These are phyloP conservation scores for Apostichopus californicus DNA, from an alignment of 35 echinoderm and acorn worm species.

Conservation along the genomic window DNA sequence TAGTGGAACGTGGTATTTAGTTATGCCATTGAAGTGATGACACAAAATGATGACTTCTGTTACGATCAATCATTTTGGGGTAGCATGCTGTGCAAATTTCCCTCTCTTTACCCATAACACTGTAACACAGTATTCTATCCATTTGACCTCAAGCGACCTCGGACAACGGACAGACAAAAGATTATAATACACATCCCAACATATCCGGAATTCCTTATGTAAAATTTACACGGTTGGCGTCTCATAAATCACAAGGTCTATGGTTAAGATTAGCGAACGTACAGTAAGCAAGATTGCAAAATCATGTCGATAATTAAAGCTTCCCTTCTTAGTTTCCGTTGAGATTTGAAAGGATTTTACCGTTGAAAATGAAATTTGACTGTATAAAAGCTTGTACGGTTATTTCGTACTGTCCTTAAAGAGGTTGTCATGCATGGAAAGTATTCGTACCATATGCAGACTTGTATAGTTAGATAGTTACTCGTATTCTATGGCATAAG, in stretches of 20 bases:
- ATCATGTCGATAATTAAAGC: slow-evolving; percentile 15
- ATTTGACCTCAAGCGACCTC: background rate
- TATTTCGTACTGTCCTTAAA: no score
- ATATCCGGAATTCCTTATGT: slow-evolving; percentile 5
- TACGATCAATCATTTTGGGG: no score
- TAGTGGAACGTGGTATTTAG: no score
- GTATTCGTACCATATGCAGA: no score
- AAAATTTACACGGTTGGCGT: background rate
- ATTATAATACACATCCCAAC: background rate
- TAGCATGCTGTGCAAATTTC: no score
- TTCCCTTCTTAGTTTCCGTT: background rate
- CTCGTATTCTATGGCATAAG: no score
- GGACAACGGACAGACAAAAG: background rate
- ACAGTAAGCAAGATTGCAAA: background rate
- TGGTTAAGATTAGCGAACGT: background rate
- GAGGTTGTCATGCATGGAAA: no score
- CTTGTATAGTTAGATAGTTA: no score
- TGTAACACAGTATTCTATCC: no score
- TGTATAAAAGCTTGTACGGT: background rate
- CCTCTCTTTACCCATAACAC: no score
- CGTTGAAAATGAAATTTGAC: background rate
- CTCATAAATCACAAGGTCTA: background rate
- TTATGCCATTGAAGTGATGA: no score
- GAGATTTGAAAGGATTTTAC: background rate
- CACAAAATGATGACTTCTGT: no score